Evolutionary conservation across 2,797 vertebrate genomes (phyloP).

Genomic region (Peromyscus attwateri): DNA sequence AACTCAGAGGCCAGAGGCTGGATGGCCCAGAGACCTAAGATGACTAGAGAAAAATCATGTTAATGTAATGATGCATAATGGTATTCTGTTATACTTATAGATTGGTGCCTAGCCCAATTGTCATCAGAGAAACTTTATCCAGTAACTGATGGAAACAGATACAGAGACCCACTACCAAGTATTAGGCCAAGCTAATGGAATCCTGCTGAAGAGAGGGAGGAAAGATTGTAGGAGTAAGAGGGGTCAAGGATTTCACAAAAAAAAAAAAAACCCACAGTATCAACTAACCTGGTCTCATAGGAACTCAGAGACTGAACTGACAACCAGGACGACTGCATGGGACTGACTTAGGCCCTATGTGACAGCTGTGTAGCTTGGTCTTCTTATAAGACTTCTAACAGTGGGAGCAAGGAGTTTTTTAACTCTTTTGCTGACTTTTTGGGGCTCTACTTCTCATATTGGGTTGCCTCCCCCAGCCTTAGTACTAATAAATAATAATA

Average conservation of each 20-base stretch:
- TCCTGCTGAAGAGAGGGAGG: not conserved
- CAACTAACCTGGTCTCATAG: not conserved
- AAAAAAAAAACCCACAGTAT: not conserved
- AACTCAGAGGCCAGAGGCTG: not conserved
- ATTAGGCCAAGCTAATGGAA: not conserved
- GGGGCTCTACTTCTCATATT: too few species aligned
- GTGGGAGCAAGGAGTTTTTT: too few species aligned
- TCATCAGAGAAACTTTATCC: not conserved
- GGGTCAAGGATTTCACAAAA: not conserved
- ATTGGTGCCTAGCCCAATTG: not conserved
- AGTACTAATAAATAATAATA: too few species aligned
- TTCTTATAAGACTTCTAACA: too few species aligned
- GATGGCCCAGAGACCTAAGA: not conserved
- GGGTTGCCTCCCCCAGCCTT: too few species aligned
- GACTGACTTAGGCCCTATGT: too few species aligned
- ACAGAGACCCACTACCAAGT: not conserved
- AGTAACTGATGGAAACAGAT: not conserved
- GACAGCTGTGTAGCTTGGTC: too few species aligned
- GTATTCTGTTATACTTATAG: not conserved
- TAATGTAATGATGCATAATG: not conserved
- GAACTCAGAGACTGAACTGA: too few species aligned
- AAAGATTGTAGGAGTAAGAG: not conserved
- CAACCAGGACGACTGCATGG: too few species aligned
- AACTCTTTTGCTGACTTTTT: too few species aligned
- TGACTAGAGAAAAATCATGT: not conserved